Percentiles rank a stretch among this genome's conserved stretches.
Conservation (phyloP, 2,113 vertebrate genomes). For the Plecotus auritus region DNA sequence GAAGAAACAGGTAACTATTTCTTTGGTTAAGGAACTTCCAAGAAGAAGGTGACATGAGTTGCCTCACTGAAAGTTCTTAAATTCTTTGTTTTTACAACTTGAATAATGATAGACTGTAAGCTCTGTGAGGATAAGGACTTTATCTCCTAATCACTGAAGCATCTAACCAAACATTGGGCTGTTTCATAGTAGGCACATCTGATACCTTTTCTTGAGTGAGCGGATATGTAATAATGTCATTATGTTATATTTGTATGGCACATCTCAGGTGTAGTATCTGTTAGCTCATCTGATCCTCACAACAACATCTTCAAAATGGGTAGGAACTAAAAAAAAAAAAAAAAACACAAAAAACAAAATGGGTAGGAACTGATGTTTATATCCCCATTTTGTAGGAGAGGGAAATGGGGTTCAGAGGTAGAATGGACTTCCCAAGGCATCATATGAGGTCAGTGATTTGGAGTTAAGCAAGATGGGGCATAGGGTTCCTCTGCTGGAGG, state of each 20-base stretch:
- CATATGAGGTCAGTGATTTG: not conserved
- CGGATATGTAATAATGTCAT: not conserved
- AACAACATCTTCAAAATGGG: not conserved
- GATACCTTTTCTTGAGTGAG: not conserved
- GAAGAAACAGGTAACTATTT: not conserved
- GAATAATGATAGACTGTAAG: not conserved
- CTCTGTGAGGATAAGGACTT: not conserved
- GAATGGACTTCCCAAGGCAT: not conserved
- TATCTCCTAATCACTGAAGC: not conserved
- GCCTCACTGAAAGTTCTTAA: not conserved
- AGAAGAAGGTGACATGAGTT: not conserved
- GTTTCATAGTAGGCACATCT: not conserved
- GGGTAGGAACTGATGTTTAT: not conserved
- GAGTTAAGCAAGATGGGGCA: not conserved
- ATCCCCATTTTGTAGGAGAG: not conserved
- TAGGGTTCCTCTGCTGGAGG: not conserved
- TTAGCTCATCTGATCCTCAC: not conserved
- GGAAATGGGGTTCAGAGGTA: not conserved
- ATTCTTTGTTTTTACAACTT: conserved; percentile 13
- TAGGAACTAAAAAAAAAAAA: too few relatives aligned
- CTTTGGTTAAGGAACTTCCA: not conserved
- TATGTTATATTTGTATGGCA: not conserved
- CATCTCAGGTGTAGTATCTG: not conserved
- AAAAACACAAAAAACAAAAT: too few relatives aligned
- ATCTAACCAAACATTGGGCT: not conserved